A percentile compares a stretch with the other conserved stretches of the same genome.
Conservation (phyloP, 2,113 vertebrate genomes). For the Anarrhichthys ocellatus region DNA sequence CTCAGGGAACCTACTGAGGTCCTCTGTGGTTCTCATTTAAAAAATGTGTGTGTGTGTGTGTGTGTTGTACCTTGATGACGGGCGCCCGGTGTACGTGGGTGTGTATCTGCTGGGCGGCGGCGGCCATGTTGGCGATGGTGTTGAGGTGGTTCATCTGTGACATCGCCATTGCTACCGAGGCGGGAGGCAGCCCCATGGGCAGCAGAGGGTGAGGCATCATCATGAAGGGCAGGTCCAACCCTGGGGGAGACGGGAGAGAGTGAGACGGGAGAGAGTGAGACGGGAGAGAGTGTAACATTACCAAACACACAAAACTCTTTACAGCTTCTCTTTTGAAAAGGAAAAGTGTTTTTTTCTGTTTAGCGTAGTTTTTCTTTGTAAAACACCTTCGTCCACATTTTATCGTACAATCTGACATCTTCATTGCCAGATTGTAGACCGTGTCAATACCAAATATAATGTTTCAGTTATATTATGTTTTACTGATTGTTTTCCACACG, state of each 20-base stretch:
- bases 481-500: too few species aligned
- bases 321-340: too few species aligned
- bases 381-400: too few species aligned
- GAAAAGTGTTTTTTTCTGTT: too few species aligned
- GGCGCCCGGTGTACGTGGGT: constrained; percentile 76
- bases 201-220: constrained; percentile 92
- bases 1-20: constrained; percentile 15
- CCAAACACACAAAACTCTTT: too few species aligned
- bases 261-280: constrained; percentile 13
- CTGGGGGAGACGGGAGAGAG: constrained; percentile 73
- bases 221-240: constrained; percentile 96
- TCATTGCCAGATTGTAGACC: too few species aligned
- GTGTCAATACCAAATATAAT: too few species aligned
- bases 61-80: constrained; percentile 77
- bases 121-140: constrained; percentile 96
- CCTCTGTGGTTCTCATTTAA: background rate
- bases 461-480: too few species aligned
- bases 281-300: background rate
- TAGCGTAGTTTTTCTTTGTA: too few species aligned
- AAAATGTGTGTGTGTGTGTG: background rate
- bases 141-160: constrained; percentile 99
- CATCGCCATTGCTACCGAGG: constrained; percentile 98
- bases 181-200: constrained; percentile 88
- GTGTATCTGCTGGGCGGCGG: constrained; percentile 88
- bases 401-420: too few species aligned